A percentile compares a stretch with the other conserved stretches of the same genome.
Evolutionary conservation across 2,888 invertebrate genomes (phyloP).

Genomic region (Polietes domitor): DNA sequence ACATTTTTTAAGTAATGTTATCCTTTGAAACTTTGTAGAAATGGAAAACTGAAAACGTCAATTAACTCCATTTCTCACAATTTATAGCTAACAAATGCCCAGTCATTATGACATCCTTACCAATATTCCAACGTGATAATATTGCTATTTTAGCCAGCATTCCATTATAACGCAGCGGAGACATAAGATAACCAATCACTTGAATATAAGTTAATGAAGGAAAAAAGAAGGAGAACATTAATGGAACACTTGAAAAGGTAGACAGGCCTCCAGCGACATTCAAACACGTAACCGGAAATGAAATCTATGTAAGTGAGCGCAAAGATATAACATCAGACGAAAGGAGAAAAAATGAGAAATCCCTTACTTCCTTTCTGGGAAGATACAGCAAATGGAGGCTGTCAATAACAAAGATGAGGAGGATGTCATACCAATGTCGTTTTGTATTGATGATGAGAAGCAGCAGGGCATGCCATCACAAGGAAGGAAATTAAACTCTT

Average conservation of each 20-base stretch:
- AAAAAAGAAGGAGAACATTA: neutral
- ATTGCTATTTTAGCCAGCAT: neutral
- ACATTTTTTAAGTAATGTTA: too few species aligned
- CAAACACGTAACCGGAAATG: neutral
- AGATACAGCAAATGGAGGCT: neutral
- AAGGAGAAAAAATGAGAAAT: too few species aligned
- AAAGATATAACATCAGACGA: neutral
- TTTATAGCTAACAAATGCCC: neutral
- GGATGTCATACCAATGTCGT: too few species aligned
- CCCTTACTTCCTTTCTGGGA: conserved; percentile 1
- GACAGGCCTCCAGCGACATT: neutral
- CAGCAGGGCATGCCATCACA: neutral
- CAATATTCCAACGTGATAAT: neutral
- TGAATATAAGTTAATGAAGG: neutral
- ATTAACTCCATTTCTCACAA: too few species aligned
- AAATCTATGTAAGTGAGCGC: neutral
- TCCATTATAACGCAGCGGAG: neutral
- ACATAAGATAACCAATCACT: neutral
- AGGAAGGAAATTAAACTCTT: neutral
- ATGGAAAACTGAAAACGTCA: too few species aligned
- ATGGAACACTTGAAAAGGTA: neutral
- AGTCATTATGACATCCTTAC: neutral
- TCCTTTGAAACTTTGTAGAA: too few species aligned
- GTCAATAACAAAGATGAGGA: neutral
- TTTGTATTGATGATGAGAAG: neutral